phyloP scores from a whole-genome alignment of 2,797 vertebrate species.

The Saguinus oedipus region DNA sequence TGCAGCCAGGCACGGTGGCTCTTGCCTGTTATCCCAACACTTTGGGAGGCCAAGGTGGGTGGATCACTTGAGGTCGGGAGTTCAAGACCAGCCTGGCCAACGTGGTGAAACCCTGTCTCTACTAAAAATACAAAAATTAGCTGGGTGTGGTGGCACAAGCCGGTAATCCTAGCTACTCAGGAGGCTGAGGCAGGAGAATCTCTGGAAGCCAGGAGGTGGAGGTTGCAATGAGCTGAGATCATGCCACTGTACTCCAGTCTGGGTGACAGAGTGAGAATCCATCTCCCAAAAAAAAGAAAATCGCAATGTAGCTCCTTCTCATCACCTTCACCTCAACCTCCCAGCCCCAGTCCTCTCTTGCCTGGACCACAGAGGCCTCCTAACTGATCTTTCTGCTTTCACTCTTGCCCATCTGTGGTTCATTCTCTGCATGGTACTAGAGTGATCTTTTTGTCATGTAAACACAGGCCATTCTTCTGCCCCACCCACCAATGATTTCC shows the following conservation, averaged over 20 bases:
- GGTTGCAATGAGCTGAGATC: not conserved
- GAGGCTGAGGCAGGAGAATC: not conserved
- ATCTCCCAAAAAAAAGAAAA: not conserved
- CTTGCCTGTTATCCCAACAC: not conserved
- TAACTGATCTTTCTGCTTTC: not conserved
- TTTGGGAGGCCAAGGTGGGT: not conserved
- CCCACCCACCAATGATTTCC: not conserved
- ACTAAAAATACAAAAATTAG: not conserved
- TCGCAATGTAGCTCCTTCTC: not conserved
- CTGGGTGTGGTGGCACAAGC: not conserved
- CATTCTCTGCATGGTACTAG: accelerated
- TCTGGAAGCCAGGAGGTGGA: not conserved
- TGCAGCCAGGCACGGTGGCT: not conserved
- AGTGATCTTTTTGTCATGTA: not conserved
- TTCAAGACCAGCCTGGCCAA: not conserved
- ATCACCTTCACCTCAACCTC: not conserved
- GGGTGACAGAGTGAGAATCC: not conserved
- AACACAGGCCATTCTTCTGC: not conserved
- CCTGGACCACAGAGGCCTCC: not conserved
- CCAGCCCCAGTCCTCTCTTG: not conserved
- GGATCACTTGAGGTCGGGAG: not conserved
- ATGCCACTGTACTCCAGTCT: not conserved
- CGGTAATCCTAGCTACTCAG: not conserved
- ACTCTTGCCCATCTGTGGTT: not conserved
- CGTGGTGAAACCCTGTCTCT: not conserved